Evolutionary conservation across 2,888 invertebrate species (phyloP).

Genomic region (Villa cingulata): DNA sequence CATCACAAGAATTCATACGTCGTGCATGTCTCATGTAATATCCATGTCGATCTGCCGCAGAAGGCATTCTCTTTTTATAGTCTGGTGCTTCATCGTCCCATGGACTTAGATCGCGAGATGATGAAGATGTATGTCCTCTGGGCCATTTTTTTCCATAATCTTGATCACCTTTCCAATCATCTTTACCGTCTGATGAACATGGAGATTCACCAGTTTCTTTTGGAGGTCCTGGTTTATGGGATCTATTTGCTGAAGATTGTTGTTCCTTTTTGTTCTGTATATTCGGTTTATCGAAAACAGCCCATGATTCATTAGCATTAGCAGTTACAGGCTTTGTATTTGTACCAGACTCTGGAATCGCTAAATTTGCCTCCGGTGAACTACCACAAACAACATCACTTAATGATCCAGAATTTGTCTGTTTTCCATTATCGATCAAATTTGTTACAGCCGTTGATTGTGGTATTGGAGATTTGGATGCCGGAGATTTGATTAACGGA

Average conservation of each 20-base stretch:
- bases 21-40: constrained; percentile 40
- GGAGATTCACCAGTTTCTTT: constrained; percentile 45
- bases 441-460: constrained; percentile 37
- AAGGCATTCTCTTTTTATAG: constrained; percentile 35
- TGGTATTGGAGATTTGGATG: constrained; percentile 17
- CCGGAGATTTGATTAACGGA: constrained; percentile 16
- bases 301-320: constrained; percentile 41
- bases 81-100: constrained; percentile 62
- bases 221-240: constrained; percentile 4
- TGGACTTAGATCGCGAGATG: constrained; percentile 62
- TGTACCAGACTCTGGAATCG: constrained; percentile 4
- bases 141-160: constrained; percentile 40
- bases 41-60: constrained; percentile 25
- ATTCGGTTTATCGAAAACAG: constrained; percentile 41
- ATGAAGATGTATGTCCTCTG: constrained; percentile 53
- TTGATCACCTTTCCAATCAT: constrained; percentile 39
- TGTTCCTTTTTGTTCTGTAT: neutral
- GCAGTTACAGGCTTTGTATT: constrained; percentile 7
- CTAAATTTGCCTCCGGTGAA: constrained; percentile 44
- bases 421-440: constrained; percentile 28
- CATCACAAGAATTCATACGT: constrained; percentile 51
- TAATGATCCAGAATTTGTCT: constrained; percentile 44
- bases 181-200: constrained; percentile 65
- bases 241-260: neutral
- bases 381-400: constrained; percentile 51